Base-by-base conservation (phyloP, 2,113 vertebrate genomes). In the Hemiscyllium ocellatum region DNA sequence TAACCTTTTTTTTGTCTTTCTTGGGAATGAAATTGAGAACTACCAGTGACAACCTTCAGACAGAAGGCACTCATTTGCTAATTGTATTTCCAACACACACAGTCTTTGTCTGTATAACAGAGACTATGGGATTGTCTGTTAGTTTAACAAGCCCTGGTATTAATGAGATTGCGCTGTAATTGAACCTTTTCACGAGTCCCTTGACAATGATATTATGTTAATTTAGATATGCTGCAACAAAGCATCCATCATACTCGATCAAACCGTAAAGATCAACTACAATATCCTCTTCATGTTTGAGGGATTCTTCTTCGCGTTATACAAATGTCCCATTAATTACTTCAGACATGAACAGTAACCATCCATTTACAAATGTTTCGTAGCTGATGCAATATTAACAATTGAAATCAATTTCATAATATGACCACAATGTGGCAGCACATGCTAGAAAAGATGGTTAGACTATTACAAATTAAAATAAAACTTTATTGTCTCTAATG, bases 131-230 rank as follows among this genome's bases (percentile, higher is more conserved):
- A 97, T 96, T 98, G 98, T 98, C 98, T 98, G 98, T 98, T 98
- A 98, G 97, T 97, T 98, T 98, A 98, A 98, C 98, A 98, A 98
- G 98, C 98, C 97, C 98, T 97, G 96, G 97, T 98, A 99, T 99
- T 98, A 99, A 99, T 98, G 98, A 98, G 98, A 98, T 98, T 98
- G 98, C 98, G 98, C 97, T 98, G 98, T 98, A 98, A 98, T 98
- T 98, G 98, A 98, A 98, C 98, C 98, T 98, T 98, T 98, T 98
- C 98, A 98, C 98, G 97, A 98, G 98, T 98, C 98, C 98, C 98
- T 98, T 98, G 98, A 98, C 98, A 98, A 98, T 98, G 97, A 98
- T 98, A 98, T 98, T 98, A 98, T 98, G 98, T 98, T 98, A 98
- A 98, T 98, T 97, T 98, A 97, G 97, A 98, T 98, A 98, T 98